A percentile compares a stretch with the other conserved stretches of the same genome.
phyloP scores from a whole-genome alignment of 1,140 invertebrate genomes.

The Procambarus clarkii region DNA sequence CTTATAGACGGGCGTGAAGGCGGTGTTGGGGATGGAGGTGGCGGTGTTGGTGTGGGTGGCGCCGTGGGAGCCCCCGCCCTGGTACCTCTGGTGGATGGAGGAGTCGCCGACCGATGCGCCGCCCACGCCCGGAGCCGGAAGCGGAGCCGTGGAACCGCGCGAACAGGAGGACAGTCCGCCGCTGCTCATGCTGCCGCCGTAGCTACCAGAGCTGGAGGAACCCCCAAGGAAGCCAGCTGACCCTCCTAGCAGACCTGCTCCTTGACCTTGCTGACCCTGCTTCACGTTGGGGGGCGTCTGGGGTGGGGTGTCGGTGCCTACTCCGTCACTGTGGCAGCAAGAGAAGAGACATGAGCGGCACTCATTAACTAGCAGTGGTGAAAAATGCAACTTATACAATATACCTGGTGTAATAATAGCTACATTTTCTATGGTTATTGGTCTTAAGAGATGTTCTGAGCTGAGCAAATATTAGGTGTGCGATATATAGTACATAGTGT shows the following conservation, averaged over 20 bases:
- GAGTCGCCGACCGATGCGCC: conserved; percentile 29
- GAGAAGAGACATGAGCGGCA: not conserved
- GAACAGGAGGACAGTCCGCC: conserved; percentile 68
- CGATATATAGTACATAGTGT: too few relatives aligned
- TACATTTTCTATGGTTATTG: too few relatives aligned
- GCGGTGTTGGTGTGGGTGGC: conserved; percentile 35
- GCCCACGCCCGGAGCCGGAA: conserved; percentile 37
- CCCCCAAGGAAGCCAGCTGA: conserved; percentile 75
- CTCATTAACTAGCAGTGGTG: not conserved
- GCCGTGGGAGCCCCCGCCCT: conserved; percentile 49
- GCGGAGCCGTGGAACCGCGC: conserved; percentile 61
- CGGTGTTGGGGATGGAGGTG: conserved; percentile 75
- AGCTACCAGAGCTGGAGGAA: conserved; percentile 77
- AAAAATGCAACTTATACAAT: too few relatives aligned
- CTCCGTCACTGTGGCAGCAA: conserved; percentile 82
- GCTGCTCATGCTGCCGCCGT: conserved; percentile 45
- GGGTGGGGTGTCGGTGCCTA: conserved; percentile 88
- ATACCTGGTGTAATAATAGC: too few relatives aligned
- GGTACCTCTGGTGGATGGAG: conserved; percentile 52
- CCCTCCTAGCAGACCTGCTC: conserved; percentile 79
- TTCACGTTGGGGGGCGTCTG: conserved; percentile 95
- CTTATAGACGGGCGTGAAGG: conserved; percentile 92
- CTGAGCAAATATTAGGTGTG: too few relatives aligned
- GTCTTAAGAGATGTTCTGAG: too few relatives aligned
- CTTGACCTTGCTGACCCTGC: conserved; percentile 76